Base-by-base conservation (phyloP, 2,888 invertebrate genomes). In the Xestia xanthographa region DNA sequence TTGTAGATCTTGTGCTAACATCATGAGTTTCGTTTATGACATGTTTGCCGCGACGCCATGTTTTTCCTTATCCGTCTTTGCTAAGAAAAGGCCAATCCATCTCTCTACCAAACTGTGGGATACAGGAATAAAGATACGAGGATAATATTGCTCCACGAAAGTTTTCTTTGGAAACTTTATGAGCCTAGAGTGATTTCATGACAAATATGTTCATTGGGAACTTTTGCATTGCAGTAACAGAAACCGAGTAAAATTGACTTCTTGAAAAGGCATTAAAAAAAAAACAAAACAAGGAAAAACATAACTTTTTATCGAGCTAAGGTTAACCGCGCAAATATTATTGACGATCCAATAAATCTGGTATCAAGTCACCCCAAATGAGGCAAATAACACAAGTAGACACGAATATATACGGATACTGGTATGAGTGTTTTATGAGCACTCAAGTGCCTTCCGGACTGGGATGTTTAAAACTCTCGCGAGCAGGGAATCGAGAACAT, bases 391-490 rank as follows among this genome's bases (percentile, higher is more conserved):
- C 88, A 92, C 90, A 92, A 92, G 92, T 80, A 91, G 90, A 92
- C 91, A 90, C 90, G 89, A 89, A 92, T 92, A 91, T 92, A 92
- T 91, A 91, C 90, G 92, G 91, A 91, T 90, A 90, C 91, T 92
- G 91, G 91, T 92, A 92, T 91, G 93, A 95, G 95, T 95, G 94
- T 94, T 95, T 95, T 95, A 95, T 94, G 95, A 95, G 93, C 94
- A 94, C 95, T 95, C 90, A 91, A 95, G 94, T 91, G 92, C 91
- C 91, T 94, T 93, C 93, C 93, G 92, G 91, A 90, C 91, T 88
- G 90, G 91, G 94, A 93, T 94, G 94, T 94, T 94, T 94, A 95
- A 94, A 94, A 93, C 93, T 94, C 92, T 85, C 90, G 89, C 89
- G 87, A 90, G 92, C 90, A 91, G 87, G 88, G 90, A 90, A 92